These are phyloP conservation scores for Tachycineta bicolor DNA, from an alignment of 2,113 vertebrate genomes.

Conservation along the genomic window DNA sequence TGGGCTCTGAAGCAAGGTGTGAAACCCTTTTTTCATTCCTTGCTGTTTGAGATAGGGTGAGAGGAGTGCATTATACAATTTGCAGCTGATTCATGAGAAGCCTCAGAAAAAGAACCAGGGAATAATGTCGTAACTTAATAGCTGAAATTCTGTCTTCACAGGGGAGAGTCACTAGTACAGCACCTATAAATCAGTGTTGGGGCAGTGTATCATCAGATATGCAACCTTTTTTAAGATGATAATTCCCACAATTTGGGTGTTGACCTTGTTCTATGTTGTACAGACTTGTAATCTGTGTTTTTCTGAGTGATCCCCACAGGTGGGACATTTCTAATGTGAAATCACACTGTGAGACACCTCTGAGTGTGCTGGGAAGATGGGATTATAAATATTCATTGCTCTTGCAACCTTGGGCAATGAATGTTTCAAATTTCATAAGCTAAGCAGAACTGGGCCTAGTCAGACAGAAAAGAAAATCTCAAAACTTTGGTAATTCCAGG, in stretches of 20 bases:
- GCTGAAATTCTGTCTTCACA: neutral
- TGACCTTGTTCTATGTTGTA: constrained; percentile 31
- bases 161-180: neutral
- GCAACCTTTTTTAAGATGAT: constrained; percentile 14
- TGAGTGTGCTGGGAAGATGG: constrained; percentile 29
- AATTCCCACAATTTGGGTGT: constrained; percentile 42
- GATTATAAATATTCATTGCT: constrained; percentile 63
- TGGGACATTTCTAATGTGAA: constrained; percentile 61
- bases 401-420: constrained; percentile 40
- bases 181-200: constrained; percentile 12
- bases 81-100: neutral
- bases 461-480: neutral
- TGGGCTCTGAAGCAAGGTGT: neutral
- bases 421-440: constrained; percentile 34
- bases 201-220: neutral
- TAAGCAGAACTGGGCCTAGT: neutral
- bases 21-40: neutral
- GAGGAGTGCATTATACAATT: neutral
- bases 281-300: constrained; percentile 20
- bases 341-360: constrained; percentile 50
- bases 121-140: neutral
- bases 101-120: neutral
- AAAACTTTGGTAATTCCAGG: neutral
- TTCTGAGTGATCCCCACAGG: constrained; percentile 51
- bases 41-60: neutral